Evolutionary conservation across 2,797 vertebrate genomes (phyloP).

Genomic region (Holocentrus rufus): DNA sequence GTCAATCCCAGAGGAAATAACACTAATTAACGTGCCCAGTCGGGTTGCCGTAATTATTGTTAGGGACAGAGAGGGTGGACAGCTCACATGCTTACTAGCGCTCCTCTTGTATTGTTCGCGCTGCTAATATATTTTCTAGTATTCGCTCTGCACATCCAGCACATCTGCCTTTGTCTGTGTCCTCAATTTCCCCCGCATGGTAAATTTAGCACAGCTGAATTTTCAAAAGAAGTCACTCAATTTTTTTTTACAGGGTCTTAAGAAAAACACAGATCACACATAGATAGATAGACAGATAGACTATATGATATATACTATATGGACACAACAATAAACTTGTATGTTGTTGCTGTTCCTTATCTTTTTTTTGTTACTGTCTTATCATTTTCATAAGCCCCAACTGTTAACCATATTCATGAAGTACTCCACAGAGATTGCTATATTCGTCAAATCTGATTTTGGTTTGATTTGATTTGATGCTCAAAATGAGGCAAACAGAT

Average conservation of each 20-base stretch:
- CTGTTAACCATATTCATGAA: slow-evolving; percentile 12
- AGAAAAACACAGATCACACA: too few species aligned
- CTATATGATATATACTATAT: too few species aligned
- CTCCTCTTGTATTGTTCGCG: slow-evolving; percentile 47
- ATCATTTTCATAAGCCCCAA: too few species aligned
- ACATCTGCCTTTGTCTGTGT: slow-evolving; percentile 6
- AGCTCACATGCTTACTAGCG: slow-evolving; percentile 49
- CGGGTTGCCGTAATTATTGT: slow-evolving; percentile 52
- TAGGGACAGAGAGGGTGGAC: slow-evolving; percentile 48
- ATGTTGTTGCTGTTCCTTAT: too few species aligned
- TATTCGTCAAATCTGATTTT: neutral
- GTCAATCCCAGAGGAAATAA: slow-evolving; percentile 54
- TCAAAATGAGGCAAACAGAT: neutral
- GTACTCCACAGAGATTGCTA: slow-evolving; percentile 13
- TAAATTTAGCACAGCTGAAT: neutral
- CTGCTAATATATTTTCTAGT: slow-evolving; percentile 28
- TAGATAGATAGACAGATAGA: too few species aligned
- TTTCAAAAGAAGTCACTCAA: neutral
- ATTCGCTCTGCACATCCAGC: neutral
- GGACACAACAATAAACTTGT: too few species aligned
- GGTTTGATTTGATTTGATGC: neutral
- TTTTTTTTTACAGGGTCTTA: too few species aligned
- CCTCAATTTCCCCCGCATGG: neutral
- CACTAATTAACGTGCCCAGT: slow-evolving; percentile 62
- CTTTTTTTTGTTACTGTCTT: too few species aligned